phyloP scores from a whole-genome alignment of 2,797 vertebrate species.

The Malacoraja senta region DNA sequence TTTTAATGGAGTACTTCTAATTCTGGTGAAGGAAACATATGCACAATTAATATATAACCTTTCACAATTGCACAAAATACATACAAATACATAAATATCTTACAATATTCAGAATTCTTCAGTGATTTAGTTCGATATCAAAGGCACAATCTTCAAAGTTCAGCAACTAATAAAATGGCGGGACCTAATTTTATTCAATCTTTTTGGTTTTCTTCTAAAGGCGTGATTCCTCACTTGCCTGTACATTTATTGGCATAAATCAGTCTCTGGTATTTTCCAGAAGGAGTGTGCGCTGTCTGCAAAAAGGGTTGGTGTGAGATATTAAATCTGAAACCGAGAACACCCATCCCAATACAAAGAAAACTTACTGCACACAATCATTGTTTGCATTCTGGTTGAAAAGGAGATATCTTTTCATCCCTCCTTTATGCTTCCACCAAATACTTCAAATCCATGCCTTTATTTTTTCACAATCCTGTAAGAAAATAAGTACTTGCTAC shows the following conservation, averaged over 20 bases:
- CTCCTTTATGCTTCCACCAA: too few relatives aligned
- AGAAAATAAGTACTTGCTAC: too few relatives aligned
- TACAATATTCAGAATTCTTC: background rate
- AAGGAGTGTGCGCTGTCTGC: background rate
- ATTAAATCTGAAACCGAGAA: too few relatives aligned
- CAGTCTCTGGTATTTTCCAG: background rate
- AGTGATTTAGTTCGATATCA: background rate
- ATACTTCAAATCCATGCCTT: too few relatives aligned
- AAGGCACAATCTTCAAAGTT: background rate
- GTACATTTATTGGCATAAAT: background rate
- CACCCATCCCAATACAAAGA: background rate
- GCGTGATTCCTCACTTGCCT: background rate
- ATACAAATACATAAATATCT: background rate
- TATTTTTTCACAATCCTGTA: too few relatives aligned
- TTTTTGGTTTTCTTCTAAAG: background rate
- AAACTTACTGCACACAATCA: too few relatives aligned
- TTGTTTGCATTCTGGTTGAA: too few relatives aligned
- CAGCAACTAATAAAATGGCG: background rate
- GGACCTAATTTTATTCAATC: background rate
- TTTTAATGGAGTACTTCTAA: slow-evolving; percentile 86
- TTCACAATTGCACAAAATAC: background rate
- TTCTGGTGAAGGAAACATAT: slow-evolving; percentile 60
- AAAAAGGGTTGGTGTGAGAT: too few relatives aligned
- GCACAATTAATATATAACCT: background rate
- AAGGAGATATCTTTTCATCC: too few relatives aligned